These are phyloP conservation scores for Caenorhabditis sp. DNA, from an alignment of 2,888 invertebrate genomes.

Conservation along the genomic window DNA sequence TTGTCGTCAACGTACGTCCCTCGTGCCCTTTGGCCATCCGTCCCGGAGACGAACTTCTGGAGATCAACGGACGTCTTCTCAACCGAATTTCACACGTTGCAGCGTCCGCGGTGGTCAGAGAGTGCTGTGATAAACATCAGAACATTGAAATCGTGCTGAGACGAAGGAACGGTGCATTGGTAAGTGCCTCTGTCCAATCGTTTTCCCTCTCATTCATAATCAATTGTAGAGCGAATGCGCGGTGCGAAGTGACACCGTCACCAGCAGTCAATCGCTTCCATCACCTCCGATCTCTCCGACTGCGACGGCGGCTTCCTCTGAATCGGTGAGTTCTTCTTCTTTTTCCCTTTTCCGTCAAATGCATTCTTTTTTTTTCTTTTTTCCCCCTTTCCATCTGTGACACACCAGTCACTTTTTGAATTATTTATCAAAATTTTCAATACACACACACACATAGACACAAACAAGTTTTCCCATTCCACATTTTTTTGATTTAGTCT, in stretches of 20 bases:
- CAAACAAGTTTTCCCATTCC: constrained; percentile 50
- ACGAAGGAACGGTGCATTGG: constrained; percentile 68
- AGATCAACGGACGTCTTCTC: constrained; percentile 95
- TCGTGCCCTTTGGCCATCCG: constrained; percentile 89
- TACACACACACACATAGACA: too few relatives aligned
- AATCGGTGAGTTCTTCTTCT: constrained; percentile 45
- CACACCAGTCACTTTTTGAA: constrained; percentile 51
- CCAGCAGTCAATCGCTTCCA: constrained; percentile 47
- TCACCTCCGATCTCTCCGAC: constrained; percentile 46
- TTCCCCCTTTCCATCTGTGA: not conserved
- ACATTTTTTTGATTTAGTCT: constrained; percentile 1
- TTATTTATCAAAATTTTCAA: constrained; percentile 61
- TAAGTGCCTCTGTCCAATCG: constrained; percentile 43
- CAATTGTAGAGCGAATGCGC: constrained; percentile 68
- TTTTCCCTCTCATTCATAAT: constrained; percentile 22
- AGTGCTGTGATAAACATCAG: constrained; percentile 75
- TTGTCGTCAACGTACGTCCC: constrained; percentile 95
- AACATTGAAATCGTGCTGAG: constrained; percentile 75
- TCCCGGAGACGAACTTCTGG: constrained; percentile 95
- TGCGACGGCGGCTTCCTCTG: constrained; percentile 27
- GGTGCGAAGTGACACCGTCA: constrained; percentile 64
- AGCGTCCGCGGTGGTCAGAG: constrained; percentile 95
- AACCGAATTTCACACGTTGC: constrained; percentile 96
- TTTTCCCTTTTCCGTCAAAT: constrained; percentile 42
- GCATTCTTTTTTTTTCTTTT: constrained; percentile 50